phyloP scores from a whole-genome alignment of 2,113 vertebrate species.

The Psilopsiagon aurifrons region DNA sequence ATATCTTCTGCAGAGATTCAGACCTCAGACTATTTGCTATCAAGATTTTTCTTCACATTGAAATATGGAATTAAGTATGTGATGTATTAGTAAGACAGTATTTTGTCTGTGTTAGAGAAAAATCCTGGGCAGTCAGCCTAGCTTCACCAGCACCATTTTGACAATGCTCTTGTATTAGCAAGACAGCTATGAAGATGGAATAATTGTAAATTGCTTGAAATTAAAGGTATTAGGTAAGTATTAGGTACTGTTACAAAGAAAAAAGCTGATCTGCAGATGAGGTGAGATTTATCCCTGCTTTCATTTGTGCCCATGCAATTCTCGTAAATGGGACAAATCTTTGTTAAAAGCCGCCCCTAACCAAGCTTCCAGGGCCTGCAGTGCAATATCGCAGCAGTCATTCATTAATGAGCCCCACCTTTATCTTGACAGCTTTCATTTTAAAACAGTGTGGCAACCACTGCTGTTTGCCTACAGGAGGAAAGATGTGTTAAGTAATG shows the following conservation, averaged over 20 bases:
- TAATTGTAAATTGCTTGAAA: not conserved
- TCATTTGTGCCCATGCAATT: not conserved
- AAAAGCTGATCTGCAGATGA: not conserved
- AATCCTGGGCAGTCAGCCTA: not conserved
- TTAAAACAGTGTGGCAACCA: conserved; percentile 5
- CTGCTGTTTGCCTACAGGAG: conserved; percentile 19
- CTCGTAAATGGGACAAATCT: not conserved
- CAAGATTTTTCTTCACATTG: not conserved
- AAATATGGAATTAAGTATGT: not conserved
- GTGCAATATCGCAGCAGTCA: not conserved
- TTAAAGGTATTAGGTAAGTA: not conserved
- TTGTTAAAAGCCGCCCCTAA: not conserved
- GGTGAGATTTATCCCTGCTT: not conserved
- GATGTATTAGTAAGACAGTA: not conserved
- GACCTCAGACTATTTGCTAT: not conserved
- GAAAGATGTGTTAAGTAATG: not conserved
- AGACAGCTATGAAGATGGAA: not conserved
- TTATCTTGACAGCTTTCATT: conserved; percentile 19
- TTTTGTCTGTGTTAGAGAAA: not conserved
- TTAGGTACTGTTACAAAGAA: not conserved
- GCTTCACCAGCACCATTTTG: not conserved
- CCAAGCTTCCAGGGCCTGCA: not conserved
- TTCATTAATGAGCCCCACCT: conserved; percentile 24
- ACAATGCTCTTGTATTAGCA: not conserved
- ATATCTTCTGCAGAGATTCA: not conserved